A percentile compares a stretch with the other conserved stretches of the same genome.
phyloP scores from a whole-genome alignment of 35 echinoderm and acorn worm species.

The Lytechinus variegatus region DNA sequence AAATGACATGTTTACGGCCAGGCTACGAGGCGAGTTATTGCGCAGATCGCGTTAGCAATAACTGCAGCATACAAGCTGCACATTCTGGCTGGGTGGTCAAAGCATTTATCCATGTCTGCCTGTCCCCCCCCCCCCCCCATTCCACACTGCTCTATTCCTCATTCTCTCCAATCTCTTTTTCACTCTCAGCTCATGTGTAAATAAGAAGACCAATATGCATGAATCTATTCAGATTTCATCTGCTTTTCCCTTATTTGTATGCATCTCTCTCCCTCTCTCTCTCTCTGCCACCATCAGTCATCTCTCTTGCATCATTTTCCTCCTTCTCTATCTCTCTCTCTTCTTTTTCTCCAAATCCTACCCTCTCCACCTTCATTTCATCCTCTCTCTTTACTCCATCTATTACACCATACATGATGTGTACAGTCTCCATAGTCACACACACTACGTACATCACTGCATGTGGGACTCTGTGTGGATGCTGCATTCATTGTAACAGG shows the following conservation, averaged over 20 bases:
- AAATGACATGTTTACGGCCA: slow-evolving; percentile 43
- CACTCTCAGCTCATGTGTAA: background rate
- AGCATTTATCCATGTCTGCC: background rate
- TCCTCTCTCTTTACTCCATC: background rate
- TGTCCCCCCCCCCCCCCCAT: background rate
- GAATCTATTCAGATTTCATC: background rate
- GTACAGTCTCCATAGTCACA: background rate
- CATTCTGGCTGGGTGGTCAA: slow-evolving; percentile 2
- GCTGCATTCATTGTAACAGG: background rate
- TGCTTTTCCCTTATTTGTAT: background rate
- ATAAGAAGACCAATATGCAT: background rate
- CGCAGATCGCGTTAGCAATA: background rate
- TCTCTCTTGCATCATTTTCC: background rate
- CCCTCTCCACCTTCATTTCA: background rate
- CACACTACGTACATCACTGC: background rate
- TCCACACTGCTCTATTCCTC: background rate
- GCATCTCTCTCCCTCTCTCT: slow-evolving; percentile 15
- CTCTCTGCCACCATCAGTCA: background rate
- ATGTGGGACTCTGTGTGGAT: background rate
- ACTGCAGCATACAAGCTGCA: background rate
- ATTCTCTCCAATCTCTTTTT: background rate
- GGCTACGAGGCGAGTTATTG: slow-evolving; percentile 10
- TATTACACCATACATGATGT: background rate
- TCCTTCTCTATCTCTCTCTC: background rate
- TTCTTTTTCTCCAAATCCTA: background rate